phyloP scores from a whole-genome alignment of 2,888 invertebrate species.

The Meandrusa payeni region DNA sequence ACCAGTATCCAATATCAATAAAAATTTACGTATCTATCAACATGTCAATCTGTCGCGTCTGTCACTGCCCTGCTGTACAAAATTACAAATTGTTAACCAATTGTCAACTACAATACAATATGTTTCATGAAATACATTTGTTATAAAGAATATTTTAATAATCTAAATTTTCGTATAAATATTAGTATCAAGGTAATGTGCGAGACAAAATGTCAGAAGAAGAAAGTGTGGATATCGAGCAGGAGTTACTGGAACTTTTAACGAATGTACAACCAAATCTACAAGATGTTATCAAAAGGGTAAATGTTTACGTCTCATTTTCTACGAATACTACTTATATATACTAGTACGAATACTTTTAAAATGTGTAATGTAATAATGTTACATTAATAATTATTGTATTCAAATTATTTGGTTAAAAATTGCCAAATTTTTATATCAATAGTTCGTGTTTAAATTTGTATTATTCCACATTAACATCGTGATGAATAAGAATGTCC shows the following conservation, averaged over 20 bases:
- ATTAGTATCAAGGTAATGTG: conserved; percentile 39
- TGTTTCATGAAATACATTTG: conserved; percentile 32
- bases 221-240: conserved; percentile 65
- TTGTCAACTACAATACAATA: conserved; percentile 36
- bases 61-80: conserved; percentile 3
- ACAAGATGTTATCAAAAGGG: conserved; percentile 82
- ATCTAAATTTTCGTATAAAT: conserved; percentile 22
- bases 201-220: conserved; percentile 57
- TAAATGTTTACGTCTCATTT: conserved; percentile 64
- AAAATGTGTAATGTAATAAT: too few relatives aligned
- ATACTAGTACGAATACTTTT: too few relatives aligned
- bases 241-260: conserved; percentile 71
- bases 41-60: background rate
- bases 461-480: too few relatives aligned
- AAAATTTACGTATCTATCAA: too few relatives aligned
- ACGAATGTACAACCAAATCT: conserved; percentile 76
- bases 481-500: too few relatives aligned
- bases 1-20: too few relatives aligned
- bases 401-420: too few relatives aligned
- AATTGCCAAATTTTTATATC: too few relatives aligned
- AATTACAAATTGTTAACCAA: conserved; percentile 11
- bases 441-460: too few relatives aligned
- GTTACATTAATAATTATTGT: too few relatives aligned
- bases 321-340: too few relatives aligned
- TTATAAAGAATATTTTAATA: conserved; percentile 3